Conservation (phyloP, 2,888 invertebrate species). For the Ophioninae sp. region DNA sequence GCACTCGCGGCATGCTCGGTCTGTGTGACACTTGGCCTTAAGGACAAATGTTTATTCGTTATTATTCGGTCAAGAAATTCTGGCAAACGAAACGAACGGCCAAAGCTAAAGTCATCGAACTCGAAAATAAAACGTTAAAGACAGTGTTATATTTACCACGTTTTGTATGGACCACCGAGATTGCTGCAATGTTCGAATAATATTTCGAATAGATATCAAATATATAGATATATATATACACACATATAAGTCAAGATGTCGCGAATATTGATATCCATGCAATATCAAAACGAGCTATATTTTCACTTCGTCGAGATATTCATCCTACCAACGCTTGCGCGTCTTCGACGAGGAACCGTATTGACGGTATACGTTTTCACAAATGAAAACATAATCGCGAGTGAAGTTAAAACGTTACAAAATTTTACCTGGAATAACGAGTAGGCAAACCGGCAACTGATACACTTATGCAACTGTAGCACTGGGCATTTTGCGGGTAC, state of each 20-base stretch:
- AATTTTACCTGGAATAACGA: constrained; percentile 76
- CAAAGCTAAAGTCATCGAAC: neutral
- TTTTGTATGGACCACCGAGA: constrained; percentile 17
- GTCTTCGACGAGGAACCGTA: neutral
- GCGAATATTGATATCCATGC: constrained; percentile 6
- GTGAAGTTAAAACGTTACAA: neutral
- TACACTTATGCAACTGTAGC: constrained; percentile 78
- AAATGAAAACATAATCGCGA: neutral
- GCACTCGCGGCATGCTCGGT: too few species aligned
- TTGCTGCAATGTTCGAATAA: constrained; percentile 23
- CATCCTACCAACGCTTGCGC: neutral
- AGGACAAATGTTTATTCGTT: neutral
- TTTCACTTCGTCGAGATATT: neutral
- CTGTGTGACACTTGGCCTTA: neutral
- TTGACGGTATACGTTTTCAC: neutral
- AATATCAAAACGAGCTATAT: neutral
- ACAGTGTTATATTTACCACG: constrained; percentile 28
- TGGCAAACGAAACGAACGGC: neutral
- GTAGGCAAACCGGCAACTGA: constrained; percentile 77
- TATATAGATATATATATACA: neutral
- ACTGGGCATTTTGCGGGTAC: constrained; percentile 76
- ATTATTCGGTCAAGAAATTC: neutral
- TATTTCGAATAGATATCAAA: constrained; percentile 12
- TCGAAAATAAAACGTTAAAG: constrained; percentile 17
- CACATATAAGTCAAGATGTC: neutral